Conservation (phyloP, 2,113 vertebrate species). For the Prochilodus magdalenae region DNA sequence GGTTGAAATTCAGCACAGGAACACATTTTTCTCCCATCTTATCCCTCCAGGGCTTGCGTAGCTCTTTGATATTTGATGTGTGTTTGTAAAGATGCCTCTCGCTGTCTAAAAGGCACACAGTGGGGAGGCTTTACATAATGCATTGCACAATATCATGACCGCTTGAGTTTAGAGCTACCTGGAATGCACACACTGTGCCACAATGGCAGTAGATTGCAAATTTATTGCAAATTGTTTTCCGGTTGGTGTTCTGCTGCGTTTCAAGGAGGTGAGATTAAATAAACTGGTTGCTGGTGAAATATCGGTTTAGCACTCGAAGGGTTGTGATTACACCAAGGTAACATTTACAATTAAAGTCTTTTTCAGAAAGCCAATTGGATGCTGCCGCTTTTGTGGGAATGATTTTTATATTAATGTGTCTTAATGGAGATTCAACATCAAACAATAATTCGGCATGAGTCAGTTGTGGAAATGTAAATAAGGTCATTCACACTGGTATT, state of each 20-base stretch:
- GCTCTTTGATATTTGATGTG: not conserved
- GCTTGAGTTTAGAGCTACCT: not conserved
- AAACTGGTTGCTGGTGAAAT: not conserved
- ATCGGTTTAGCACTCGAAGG: not conserved
- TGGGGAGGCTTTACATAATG: constrained; percentile 18
- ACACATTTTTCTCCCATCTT: not conserved
- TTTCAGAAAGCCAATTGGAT: not conserved
- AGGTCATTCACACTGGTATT: no score
- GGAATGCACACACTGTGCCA: not conserved
- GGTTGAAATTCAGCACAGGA: not conserved
- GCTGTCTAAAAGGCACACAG: not conserved
- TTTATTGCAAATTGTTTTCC: not conserved
- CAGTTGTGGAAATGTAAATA: no score
- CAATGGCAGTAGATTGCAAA: not conserved
- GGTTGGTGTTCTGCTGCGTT: not conserved
- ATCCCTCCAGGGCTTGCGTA: not conserved
- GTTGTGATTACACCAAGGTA: not conserved
- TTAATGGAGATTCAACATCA: no score
- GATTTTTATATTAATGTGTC: no score
- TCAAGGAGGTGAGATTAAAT: not conserved
- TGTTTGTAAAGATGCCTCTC: not conserved
- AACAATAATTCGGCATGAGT: no score
- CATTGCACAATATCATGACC: not conserved
- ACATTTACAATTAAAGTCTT: no score
- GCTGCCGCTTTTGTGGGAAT: no score